Evolutionary conservation across 1,140 invertebrate species (phyloP), one percentile per base, ranked within the genome.

Genomic region (Apis laboriosa): DNA sequence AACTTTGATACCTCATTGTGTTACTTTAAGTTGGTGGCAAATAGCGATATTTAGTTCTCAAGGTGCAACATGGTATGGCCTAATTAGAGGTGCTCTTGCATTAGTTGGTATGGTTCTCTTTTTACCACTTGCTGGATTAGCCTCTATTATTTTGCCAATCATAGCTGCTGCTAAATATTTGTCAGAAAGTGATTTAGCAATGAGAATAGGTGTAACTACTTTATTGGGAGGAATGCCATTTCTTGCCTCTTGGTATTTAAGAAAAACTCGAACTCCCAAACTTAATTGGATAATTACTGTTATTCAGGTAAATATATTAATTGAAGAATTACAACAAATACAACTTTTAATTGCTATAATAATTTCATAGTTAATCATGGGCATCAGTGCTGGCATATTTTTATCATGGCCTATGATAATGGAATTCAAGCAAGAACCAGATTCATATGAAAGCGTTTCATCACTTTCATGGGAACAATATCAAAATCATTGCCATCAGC

Each of bases 11-110:
- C 97, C 97, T 0, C 97, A 98, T 92, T 97, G 97, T 68, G 97
- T 98, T 0, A 97, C 97, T 0, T 94, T 98, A 11, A 97, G 97
- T 88, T 98, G 97, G 97, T 96, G 97, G 90, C 97, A 98, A 88
- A 96, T 98, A 87, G 97, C 97, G 58, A 96, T 97, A 83, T 95
- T 97, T 7, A 96, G 96, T 84, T 97, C 97, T 0, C 97, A 97
- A 88, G 97, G 96, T 51, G 96, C 97, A 53, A 97, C 97, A 0
- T 97, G 96, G 93, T 97, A 97, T 89, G 97, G 97, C 0, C 91
- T 98, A 19, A 95, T 97, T 55, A 93, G 97, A 56, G 97, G 97
- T 0, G 96, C 96, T 9, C 92, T 98, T 9, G 97, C 96, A 0
- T 86, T 97, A 28, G 97, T 97, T 9, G 97, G 97, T 11, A 95